A percentile compares a stretch with the other conserved stretches of the same genome.
Conservation (phyloP, 2,797 vertebrate species). For the Microtus obscurus region DNA sequence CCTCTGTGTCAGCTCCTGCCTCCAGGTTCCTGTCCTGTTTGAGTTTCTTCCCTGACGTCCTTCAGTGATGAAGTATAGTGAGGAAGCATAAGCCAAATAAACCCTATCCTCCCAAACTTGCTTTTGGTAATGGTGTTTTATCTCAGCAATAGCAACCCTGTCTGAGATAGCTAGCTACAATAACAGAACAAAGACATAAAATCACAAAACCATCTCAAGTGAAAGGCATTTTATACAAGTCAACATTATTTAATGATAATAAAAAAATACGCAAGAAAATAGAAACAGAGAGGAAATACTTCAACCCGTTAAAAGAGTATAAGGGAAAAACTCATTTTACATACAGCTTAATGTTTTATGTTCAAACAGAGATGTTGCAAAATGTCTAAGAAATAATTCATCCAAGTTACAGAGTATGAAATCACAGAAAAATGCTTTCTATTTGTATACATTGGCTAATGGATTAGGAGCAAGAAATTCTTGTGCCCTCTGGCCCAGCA, state of each 20-base stretch:
- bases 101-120: no score
- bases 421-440: not conserved
- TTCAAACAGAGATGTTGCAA: not conserved
- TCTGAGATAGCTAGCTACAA: not conserved
- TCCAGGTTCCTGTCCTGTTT: not conserved
- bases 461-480: not conserved
- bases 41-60: not conserved
- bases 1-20: no score
- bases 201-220: not conserved
- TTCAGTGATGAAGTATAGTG: not conserved
- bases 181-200: not conserved
- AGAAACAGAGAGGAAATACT: not conserved
- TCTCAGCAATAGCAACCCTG: not conserved
- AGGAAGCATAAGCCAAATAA: not conserved
- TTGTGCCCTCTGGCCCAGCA: not conserved
- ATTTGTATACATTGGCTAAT: not conserved
- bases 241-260: not conserved
- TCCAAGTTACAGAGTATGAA: not conserved
- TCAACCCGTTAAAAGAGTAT: not conserved
- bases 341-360: not conserved
- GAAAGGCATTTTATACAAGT: not conserved
- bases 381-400: not conserved
- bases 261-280: not conserved
- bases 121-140: not conserved
- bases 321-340: not conserved